Base-by-base conservation (phyloP, 2,113 vertebrate genomes). In the Paradoxurus hermaphroditus region DNA sequence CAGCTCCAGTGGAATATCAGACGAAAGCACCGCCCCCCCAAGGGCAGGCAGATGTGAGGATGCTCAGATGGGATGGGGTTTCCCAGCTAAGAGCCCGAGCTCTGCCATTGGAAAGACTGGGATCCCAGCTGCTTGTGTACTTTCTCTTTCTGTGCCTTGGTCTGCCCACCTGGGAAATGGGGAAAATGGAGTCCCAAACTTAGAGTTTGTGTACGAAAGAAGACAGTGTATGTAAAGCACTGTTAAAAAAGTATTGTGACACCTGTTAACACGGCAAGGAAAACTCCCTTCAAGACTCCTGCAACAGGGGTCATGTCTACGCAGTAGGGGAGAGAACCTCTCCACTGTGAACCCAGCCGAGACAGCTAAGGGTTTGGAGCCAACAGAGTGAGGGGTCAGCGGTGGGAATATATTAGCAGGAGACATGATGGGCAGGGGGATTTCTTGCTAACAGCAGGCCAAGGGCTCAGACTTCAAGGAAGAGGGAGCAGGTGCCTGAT, bases 51-150 rank as follows among this genome's bases (percentile, higher is more conserved):
- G 8, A 23, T 1, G 0, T 2, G 12, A 56, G 15, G 25, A 19
- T 8, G 3, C 29, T 3, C 34, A 15, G 10, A 2, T 0, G 6
- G 25, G 25, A 16, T 1, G 44, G 11, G 2, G 4, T 15, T 9
- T 78, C 73, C 4, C 0, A 5, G 29, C 63, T 9, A 1, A 29
- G n/a, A 13, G n/a, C 34, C 23, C 44, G 4, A 16, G 67, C 56
- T n/a, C 92, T 29, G 25, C n/a, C 19, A 1, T 36, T 65, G 75
- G 34, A 36, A 68, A 23, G 67, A 51, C 39, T 0, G 1, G 44
- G 75, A 68, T 34, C 36, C 49, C 25, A 25, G 44, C 21, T 56
- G 5, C 53, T 59, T 53, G 1, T 0, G 14, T 3, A 25, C 39
- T 21, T 70, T 11, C 4, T 77, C 78, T n/a, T 11, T 59, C 31